Evolutionary conservation across 1,140 invertebrate genomes (phyloP).

Genomic region (Papilio xuthus): DNA sequence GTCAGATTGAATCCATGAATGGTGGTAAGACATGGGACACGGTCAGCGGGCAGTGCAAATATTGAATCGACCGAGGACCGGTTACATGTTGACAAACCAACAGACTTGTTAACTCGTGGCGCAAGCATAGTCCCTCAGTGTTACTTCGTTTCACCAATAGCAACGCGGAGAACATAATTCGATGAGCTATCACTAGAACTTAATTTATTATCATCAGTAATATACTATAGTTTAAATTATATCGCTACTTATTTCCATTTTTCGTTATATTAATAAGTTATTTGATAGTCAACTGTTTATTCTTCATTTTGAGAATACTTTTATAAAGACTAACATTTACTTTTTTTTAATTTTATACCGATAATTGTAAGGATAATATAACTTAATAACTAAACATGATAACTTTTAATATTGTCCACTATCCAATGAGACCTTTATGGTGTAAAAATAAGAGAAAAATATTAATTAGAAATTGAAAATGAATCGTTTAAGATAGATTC

Average conservation of each 20-base stretch:
- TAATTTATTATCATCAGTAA: not conserved
- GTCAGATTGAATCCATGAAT: constrained; percentile 53
- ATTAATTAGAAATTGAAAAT: not conserved
- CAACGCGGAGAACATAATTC: not conserved
- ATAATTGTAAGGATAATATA: not conserved
- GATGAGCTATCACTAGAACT: not conserved
- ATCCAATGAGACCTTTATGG: not conserved
- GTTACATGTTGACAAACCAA: constrained; percentile 50
- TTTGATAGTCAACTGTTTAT: no score
- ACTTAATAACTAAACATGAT: not conserved
- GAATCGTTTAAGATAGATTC: not conserved
- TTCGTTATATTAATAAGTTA: no score
- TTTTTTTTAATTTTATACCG: not conserved
- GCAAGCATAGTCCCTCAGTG: constrained; percentile 14
- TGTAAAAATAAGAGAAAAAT: not conserved
- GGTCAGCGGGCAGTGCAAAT: constrained; percentile 56
- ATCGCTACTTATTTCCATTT: no score
- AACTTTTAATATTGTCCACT: not conserved
- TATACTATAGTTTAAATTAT: no score
- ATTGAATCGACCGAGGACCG: constrained; percentile 57
- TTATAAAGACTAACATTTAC: no score
- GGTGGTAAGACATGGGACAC: constrained; percentile 49
- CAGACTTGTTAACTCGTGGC: constrained; percentile 35
- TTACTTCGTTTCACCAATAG: constrained; percentile 17
- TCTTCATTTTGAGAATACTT: no score